Conservation (phyloP, 2,888 invertebrate genomes). For the Zygaena filipendulae region DNA sequence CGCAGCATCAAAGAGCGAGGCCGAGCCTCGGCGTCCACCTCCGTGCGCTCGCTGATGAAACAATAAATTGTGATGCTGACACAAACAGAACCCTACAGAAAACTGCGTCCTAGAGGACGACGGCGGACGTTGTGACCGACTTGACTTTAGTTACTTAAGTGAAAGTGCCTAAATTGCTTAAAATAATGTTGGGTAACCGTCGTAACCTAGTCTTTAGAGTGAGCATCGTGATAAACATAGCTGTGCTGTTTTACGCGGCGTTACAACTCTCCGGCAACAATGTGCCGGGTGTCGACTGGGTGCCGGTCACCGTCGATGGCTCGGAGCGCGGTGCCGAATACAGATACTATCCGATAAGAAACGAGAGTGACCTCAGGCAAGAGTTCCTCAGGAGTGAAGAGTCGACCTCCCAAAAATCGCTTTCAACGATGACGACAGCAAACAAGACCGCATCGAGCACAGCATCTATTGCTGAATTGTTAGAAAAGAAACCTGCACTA, state of each 20-base stretch:
- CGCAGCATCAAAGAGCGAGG: conserved; percentile 28
- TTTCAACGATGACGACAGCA: conserved; percentile 45
- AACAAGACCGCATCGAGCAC: conserved; percentile 58
- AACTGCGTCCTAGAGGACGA: conserved; percentile 66
- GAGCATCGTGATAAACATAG: conserved; percentile 79
- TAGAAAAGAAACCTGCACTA: conserved; percentile 42
- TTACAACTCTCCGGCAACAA: conserved; percentile 64
- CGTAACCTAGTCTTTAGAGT: conserved; percentile 79
- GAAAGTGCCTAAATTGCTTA: conserved; percentile 48
- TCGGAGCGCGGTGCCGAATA: conserved; percentile 38
- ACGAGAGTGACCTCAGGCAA: conserved; percentile 35
- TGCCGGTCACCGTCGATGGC: conserved; percentile 44
- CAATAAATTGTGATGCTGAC: conserved; percentile 66
- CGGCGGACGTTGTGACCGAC: conserved; percentile 55
- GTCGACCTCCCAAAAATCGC: conserved; percentile 48
- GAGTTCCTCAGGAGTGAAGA: conserved; percentile 36
- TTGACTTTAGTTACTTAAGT: conserved; percentile 36
- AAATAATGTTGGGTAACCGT: conserved; percentile 53
- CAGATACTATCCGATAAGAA: conserved; percentile 32
- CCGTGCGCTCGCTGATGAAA: conserved; percentile 48
- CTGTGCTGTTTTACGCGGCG: conserved; percentile 77
- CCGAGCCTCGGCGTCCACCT: conserved; percentile 43
- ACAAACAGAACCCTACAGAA: conserved; percentile 57
- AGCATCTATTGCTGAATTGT: conserved; percentile 34
- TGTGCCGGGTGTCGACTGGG: conserved; percentile 39